Base-by-base conservation (phyloP, 2,797 vertebrate genomes). In the Clamator glandarius region DNA sequence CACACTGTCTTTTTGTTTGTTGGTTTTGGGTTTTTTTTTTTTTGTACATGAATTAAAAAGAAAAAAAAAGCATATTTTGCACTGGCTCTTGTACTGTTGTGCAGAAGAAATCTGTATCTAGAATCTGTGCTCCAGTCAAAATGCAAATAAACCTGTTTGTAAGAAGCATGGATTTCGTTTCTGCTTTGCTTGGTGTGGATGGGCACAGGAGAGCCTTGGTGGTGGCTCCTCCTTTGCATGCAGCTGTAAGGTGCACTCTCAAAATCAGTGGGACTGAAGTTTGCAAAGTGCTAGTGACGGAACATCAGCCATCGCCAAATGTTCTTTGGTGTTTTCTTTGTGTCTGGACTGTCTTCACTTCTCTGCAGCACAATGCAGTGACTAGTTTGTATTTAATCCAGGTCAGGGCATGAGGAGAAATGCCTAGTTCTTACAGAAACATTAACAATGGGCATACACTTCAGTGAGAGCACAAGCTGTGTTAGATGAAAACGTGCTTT, bases 141-240 rank as follows among this genome's bases (percentile, higher is more conserved):
- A 97, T 93, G 96, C 96, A 97, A 98, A 97, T 98, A 97, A 98
- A 97, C 92, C 89, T 94, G 85, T 98, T 98, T 98, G 91, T 98
- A 97, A 97, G 95, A 97, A 97, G 74, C 77, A 90, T 0, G 52
- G 8, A 33, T 66, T 75, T 81, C 5, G 44, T 94, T 61, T 95
- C 75, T 59, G 50, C 67, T 90, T 82, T 70, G 21, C 55, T 84
- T 48, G 74, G 72, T 1, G 7, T 3, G 17, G 31, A 12, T 57
- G 51, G 46, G 76, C 2, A 1, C 35, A 55, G 76, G 62, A 28
- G 41, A 39, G 17, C 57, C 51, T 62, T 0, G 0, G n/a, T 23
- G 10, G 12, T 0, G 0, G 42, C 36, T 42, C 14, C 83, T 72
- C n/a, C 55, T 70, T 14, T 5, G 12, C 0, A 0, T 11, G 15